These are phyloP conservation scores for Emesis castigata DNA, from an alignment of 2,888 invertebrate species.

Conservation along the genomic window DNA sequence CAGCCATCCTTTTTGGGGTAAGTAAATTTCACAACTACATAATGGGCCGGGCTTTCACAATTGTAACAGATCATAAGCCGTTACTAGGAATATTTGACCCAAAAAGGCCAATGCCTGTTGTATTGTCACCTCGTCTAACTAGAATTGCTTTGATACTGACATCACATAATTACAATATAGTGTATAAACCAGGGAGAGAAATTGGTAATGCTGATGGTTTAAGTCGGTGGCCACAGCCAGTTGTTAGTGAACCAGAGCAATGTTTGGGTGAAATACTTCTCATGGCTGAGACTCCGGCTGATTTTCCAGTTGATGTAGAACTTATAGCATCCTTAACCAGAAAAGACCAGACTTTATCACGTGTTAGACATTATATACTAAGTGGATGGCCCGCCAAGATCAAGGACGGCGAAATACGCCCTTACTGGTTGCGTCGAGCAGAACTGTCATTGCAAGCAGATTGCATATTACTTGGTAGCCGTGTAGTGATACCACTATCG, in stretches of 20 bases:
- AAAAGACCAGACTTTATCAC: neutral
- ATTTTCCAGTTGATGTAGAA: neutral
- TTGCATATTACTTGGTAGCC: neutral
- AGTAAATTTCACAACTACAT: neutral
- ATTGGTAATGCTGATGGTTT: constrained; percentile 5
- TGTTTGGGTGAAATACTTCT: neutral
- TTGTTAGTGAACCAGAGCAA: neutral
- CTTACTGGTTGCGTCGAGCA: neutral
- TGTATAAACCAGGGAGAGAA: neutral
- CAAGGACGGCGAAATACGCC: neutral
- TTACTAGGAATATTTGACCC: neutral
- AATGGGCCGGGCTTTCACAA: neutral
- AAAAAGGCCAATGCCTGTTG: neutral
- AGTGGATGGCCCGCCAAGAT: neutral
- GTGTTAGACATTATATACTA: neutral
- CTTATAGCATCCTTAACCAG: neutral
- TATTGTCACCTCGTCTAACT: neutral
- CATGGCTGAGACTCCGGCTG: neutral
- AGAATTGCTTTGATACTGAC: neutral
- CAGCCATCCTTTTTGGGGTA: constrained; percentile 36
- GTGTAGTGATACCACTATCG: neutral
- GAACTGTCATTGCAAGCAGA: neutral
- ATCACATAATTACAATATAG: neutral
- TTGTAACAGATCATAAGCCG: constrained; percentile 5
- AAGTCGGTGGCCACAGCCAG: neutral